Evolutionary conservation across 2,888 invertebrate genomes (phyloP).

Genomic region (Entomobrya multifasciata): DNA sequence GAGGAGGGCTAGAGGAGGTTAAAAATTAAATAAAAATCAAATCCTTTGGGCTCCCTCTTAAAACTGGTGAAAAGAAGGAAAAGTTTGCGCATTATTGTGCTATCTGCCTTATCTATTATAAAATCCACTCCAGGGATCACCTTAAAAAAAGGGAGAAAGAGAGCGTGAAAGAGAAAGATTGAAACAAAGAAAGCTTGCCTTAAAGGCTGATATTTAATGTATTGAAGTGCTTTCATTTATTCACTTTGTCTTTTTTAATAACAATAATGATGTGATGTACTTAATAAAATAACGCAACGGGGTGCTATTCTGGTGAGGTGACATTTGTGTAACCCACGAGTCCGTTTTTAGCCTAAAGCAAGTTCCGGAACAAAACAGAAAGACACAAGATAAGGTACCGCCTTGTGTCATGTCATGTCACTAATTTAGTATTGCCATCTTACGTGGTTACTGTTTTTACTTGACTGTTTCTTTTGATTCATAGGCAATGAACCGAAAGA

Average conservation of each 20-base stretch:
- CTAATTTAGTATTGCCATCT: background rate
- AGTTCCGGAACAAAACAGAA: background rate
- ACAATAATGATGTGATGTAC: constrained; percentile 26
- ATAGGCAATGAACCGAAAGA: constrained; percentile 15
- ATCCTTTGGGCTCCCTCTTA: constrained; percentile 53
- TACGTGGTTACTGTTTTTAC: background rate
- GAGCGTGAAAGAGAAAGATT: constrained; percentile 42
- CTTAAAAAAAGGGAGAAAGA: background rate
- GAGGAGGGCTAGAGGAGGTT: constrained; percentile 53
- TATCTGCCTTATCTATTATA: constrained; percentile 41
- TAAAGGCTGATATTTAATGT: constrained; percentile 65
- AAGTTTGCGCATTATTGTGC: constrained; percentile 49
- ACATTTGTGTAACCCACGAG: background rate
- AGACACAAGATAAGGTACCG: background rate
- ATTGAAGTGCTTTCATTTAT: constrained; percentile 62
- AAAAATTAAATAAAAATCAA: constrained; percentile 63
- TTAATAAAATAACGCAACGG: too few relatives aligned
- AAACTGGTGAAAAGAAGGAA: constrained; percentile 53
- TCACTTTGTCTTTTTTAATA: constrained; percentile 31
- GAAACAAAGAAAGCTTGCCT: constrained; percentile 65
- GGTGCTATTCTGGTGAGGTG: too few relatives aligned
- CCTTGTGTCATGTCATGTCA: background rate
- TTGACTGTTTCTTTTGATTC: background rate
- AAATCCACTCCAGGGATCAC: constrained; percentile 46
- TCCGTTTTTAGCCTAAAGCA: background rate